Evolutionary conservation across 1,140 invertebrate genomes (phyloP), one percentile per base, ranked within the genome.

Genomic region (Portunus trituberculatus): DNA sequence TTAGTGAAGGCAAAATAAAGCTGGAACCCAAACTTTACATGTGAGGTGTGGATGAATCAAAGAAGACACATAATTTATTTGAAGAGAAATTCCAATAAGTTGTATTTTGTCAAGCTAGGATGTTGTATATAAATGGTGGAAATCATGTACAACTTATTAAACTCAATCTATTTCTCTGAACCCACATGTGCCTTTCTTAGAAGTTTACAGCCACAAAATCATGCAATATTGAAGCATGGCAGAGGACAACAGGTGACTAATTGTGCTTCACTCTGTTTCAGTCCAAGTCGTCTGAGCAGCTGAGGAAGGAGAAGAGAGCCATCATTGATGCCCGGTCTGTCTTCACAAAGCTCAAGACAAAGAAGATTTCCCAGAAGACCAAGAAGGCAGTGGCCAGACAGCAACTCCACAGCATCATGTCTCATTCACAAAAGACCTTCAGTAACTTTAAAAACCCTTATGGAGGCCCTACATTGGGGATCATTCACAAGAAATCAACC

Each of bases 331-430:
- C 95, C 39, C 93, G 94, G 39, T 95, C 95, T 48, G 95, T 96
- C 29, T 96, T 96, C 88, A 95, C 96, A 4, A 89, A 93, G 25
- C 92, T 96, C 31, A 96, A 93, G 28, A 46, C 93, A 25, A 95
- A 92, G 76, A 92, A 93, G 59, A 20, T 95, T 39, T 91, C 95
- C 4, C 31, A 46, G 25, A 25, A 83, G 89, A 82, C 76, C 4
- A 96, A 96, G 48, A 96, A 96, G 86, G 96, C 95, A n/a, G 39
- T 91, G 94, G 96, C 96, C 20, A 92, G 67, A 32, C 96, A 96
- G 91, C 93, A 95, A 16, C 31, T 96, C 46, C 48, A 86, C 28
- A 86, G 52, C 83, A 92, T 95, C 67, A 52, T 95, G 14, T 87
- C n/a, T 14, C 84, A 92, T n/a, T 95, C 94, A n/a, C 94, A 95